phyloP scores from a whole-genome alignment of 2,888 invertebrate species.

The Dioctria linearis region DNA sequence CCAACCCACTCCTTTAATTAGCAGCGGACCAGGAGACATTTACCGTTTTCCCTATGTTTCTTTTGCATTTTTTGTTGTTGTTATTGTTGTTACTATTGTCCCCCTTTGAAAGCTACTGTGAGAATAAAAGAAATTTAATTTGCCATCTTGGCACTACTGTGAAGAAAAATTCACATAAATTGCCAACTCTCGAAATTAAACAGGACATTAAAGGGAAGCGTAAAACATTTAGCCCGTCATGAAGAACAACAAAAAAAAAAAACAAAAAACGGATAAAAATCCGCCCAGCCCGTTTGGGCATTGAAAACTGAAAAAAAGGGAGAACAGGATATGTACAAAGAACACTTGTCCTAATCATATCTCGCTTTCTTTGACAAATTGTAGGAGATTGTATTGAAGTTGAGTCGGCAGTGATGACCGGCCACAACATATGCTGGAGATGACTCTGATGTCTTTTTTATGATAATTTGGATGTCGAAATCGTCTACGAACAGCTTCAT shows the following conservation, averaged over 20 bases:
- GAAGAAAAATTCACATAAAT: conserved; percentile 46
- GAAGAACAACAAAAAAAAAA: not conserved
- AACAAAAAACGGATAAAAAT: not conserved
- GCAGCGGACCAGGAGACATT: conserved; percentile 40
- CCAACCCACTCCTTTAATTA: conserved; percentile 56
- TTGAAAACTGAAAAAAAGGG: not conserved
- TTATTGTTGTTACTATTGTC: not conserved
- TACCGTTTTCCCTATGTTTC: conserved; percentile 12
- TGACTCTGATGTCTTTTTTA: conserved; percentile 53
- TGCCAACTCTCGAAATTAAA: conserved; percentile 52
- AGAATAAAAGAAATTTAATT: conserved; percentile 29
- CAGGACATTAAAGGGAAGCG: conserved; percentile 52
- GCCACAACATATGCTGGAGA: conserved; percentile 42
- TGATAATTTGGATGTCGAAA: conserved; percentile 37
- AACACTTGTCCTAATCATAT: conserved; percentile 14
- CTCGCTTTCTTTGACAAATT: conserved; percentile 47
- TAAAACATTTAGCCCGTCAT: conserved; percentile 54
- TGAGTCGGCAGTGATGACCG: conserved; percentile 32
- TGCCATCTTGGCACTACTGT: conserved; percentile 13
- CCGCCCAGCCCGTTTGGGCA: not conserved
- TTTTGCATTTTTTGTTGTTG: conserved; percentile 25
- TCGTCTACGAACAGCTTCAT: conserved; percentile 3
- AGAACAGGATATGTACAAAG: not conserved
- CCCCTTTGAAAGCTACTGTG: conserved; percentile 8
- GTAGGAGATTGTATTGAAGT: conserved; percentile 33